phyloP scores from a whole-genome alignment of 2,888 invertebrate species.

The Papilio elwesi region DNA sequence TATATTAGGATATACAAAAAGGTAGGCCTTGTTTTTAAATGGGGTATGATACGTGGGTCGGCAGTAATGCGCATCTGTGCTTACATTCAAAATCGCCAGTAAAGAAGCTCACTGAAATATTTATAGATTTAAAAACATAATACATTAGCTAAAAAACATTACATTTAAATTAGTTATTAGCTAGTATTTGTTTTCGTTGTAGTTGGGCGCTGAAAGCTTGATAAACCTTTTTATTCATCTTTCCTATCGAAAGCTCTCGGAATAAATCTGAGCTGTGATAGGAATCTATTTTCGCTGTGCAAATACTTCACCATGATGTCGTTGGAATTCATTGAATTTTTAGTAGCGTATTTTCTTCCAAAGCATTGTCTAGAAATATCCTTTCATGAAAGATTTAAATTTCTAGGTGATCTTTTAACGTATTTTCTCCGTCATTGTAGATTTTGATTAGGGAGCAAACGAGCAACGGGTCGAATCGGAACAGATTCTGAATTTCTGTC shows the following conservation, averaged over 20 bases:
- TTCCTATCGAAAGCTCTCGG: conserved; percentile 11
- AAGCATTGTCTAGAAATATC: conserved; percentile 21
- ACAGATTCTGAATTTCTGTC: no score
- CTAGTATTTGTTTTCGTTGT: no score
- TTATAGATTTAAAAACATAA: no score
- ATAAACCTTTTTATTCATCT: conserved; percentile 6
- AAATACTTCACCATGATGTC: conserved; percentile 18
- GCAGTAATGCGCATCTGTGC: no score
- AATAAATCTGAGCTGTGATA: conserved; percentile 22
- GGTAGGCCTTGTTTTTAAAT: no score
- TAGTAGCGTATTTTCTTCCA: conserved; percentile 6
- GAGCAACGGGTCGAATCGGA: not conserved
- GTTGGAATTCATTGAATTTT: conserved; percentile 23
- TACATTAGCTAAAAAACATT: no score
- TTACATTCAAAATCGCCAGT: no score
- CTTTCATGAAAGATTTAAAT: conserved; percentile 14
- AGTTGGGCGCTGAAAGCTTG: not conserved
- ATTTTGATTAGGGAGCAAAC: not conserved
- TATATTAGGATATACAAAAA: no score
- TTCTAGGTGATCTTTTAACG: conserved; percentile 3
- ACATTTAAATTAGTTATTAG: no score
- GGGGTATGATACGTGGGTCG: no score
- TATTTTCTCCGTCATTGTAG: conserved; percentile 8
- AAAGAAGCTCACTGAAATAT: no score
- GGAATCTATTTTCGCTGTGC: conserved; percentile 21